Percentiles rank a stretch among this genome's conserved stretches.
Conservation (phyloP, 1,140 invertebrate species). For the Drosophila gunungcola region DNA sequence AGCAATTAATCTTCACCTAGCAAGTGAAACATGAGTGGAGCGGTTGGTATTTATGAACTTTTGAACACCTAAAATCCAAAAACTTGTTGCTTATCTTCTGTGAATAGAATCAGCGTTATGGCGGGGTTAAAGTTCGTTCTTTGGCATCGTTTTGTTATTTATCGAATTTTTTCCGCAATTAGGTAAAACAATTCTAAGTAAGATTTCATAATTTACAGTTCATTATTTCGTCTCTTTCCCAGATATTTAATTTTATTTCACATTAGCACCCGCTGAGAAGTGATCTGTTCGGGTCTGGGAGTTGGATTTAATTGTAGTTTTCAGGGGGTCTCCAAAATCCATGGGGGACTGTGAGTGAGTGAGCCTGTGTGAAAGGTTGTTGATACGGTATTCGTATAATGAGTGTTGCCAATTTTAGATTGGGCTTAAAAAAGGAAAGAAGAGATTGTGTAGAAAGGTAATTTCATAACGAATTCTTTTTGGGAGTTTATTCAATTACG, state of each 20-base stretch:
- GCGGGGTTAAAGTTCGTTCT: slow-evolving; percentile 28
- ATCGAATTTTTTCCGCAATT: slow-evolving; percentile 35
- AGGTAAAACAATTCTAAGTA: slow-evolving; percentile 43
- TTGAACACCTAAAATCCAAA: slow-evolving; percentile 30
- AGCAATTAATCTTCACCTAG: slow-evolving; percentile 64
- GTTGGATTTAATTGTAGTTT: slow-evolving; percentile 73
- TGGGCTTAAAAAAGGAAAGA: slow-evolving; percentile 12
- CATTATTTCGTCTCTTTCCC: slow-evolving; percentile 21
- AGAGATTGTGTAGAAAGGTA: slow-evolving; percentile 23
- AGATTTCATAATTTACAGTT: slow-evolving; percentile 47
- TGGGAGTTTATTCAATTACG: slow-evolving; percentile 7
- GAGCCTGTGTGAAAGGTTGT: slow-evolving; percentile 65
- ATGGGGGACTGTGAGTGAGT: slow-evolving; percentile 25
- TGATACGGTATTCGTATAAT: slow-evolving; percentile 46
- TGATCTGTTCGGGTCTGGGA: slow-evolving; percentile 25
- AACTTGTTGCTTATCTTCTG: slow-evolving; percentile 39
- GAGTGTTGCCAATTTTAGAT: slow-evolving; percentile 52
- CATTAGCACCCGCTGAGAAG: slow-evolving; percentile 61
- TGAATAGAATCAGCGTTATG: slow-evolving; percentile 16
- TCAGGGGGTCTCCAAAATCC: slow-evolving; percentile 57
- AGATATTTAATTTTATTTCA: slow-evolving; percentile 44
- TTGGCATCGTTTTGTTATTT: slow-evolving; percentile 39
- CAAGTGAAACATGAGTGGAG: slow-evolving; percentile 73
- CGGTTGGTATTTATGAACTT: slow-evolving; percentile 58
- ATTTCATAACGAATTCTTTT: slow-evolving; percentile 22